Conservation (phyloP, 1,140 invertebrate species). For the Drosophila setifemur region DNA sequence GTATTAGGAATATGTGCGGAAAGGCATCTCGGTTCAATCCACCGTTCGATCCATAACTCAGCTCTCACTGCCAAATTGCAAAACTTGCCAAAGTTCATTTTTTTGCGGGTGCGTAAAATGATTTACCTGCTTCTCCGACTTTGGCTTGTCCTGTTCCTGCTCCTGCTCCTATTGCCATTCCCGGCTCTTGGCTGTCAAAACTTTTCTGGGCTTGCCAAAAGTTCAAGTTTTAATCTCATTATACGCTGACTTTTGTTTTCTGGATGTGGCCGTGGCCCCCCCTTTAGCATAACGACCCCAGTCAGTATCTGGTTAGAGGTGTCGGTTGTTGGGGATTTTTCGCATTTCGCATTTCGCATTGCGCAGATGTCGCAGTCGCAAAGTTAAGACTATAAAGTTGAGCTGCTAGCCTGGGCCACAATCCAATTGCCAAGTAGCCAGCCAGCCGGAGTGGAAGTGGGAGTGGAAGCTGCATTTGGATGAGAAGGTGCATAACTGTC, state of each 20-base stretch:
- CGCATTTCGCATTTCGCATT: constrained; percentile 60
- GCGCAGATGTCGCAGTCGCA: constrained; percentile 60
- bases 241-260: constrained; percentile 80
- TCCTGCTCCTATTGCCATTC: background rate
- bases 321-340: constrained; percentile 68
- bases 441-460: constrained; percentile 7
- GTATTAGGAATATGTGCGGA: too few relatives aligned
- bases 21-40: too few relatives aligned
- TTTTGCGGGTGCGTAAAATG: constrained; percentile 78
- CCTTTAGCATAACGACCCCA: background rate
- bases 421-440: constrained; percentile 70
- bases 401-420: constrained; percentile 63
- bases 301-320: constrained; percentile 41
- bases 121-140: constrained; percentile 62
- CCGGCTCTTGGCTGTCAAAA: constrained; percentile 63
- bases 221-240: constrained; percentile 81
- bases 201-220: constrained; percentile 68
- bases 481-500: constrained; percentile 36
- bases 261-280: constrained; percentile 55
- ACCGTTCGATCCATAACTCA: constrained; percentile 44
- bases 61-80: constrained; percentile 58
- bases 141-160: background rate
- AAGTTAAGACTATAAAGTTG: constrained; percentile 70
- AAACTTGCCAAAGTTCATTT: constrained; percentile 76
- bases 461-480: constrained; percentile 1